These are phyloP conservation scores for Himalopsyche kuldschensis DNA, from an alignment of 2,888 invertebrate genomes.

Conservation along the genomic window DNA sequence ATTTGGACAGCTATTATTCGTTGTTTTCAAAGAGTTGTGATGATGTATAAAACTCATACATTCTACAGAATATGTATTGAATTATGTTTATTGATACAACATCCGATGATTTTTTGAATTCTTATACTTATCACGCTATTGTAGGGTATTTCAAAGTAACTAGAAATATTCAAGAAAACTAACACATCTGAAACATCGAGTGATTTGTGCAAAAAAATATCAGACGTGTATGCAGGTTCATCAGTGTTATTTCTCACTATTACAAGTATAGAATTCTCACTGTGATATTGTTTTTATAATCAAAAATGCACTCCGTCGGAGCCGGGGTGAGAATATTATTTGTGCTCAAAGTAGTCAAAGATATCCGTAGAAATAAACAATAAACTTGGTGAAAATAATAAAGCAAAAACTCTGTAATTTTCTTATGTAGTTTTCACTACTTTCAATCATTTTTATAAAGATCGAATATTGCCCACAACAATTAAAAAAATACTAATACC, in stretches of 20 bases:
- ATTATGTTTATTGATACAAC: not conserved
- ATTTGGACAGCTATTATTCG: not conserved
- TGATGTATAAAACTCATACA: not conserved
- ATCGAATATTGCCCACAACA: too few relatives aligned
- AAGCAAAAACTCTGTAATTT: too few relatives aligned
- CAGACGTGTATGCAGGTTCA: not conserved
- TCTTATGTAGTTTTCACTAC: too few relatives aligned
- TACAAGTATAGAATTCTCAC: too few relatives aligned
- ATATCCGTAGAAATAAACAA: too few relatives aligned
- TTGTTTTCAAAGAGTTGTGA: not conserved
- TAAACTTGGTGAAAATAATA: too few relatives aligned
- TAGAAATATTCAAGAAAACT: not conserved
- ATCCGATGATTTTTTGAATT: not conserved
- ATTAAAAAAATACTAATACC: too few relatives aligned
- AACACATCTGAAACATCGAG: not conserved
- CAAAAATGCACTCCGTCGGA: too few relatives aligned
- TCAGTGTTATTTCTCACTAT: not conserved
- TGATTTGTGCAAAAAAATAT: not conserved
- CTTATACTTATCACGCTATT: not conserved
- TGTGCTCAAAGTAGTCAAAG: too few relatives aligned
- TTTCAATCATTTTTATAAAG: too few relatives aligned
- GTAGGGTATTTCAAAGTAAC: not conserved
- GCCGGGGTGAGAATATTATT: too few relatives aligned
- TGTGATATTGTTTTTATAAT: too few relatives aligned
- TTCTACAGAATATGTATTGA: not conserved